Evolutionary conservation across 2,888 invertebrate genomes (phyloP), one percentile per base, ranked within the genome.

Genomic region (Acanthococcus lagerstroemiae): DNA sequence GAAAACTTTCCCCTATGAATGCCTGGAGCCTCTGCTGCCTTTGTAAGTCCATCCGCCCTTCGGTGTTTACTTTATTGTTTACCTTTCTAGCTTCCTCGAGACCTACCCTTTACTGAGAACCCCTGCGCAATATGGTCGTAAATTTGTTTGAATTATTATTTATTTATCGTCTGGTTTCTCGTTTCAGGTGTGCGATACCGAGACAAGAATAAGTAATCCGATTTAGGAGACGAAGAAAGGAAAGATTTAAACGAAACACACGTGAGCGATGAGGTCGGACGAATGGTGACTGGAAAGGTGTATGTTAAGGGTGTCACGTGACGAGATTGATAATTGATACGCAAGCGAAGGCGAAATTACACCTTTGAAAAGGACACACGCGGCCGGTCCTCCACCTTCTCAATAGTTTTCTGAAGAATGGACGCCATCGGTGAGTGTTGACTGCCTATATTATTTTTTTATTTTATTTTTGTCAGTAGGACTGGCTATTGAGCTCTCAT

Each of bases 181-280:
- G n/a, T 48, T 60, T 60, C 60, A 60, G 60, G 60, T 60, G 60
- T 26, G 26, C 48, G 25, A 60, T 60, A 26, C 17, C 19, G 25
- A 60, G 60, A 60, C 60, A 46, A 60, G 60, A 60, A 60, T 60
- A 60, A 60, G 60, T 60, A 60, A 60, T 60, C 60, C 50, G 60
- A 60, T 26, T 46, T 26, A 21, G 45, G 48, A 48, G 46, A 46
- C 50, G 19, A 46, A 48, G 27, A 25, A 60, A 60, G 27, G 26
- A 15, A 46, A 45, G 9, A 27, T 27, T 12, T 27, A 26, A 45
- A 7, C 46, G 19, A n/a, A 19, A 26, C 26, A 48, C 21, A 45
- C 6, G 46, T 45, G 15, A 45, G 15, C 4, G 19, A 37, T 7
- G 15, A 37, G 15, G 7, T 37, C 7, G 46, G 15, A 45, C 17